phyloP scores from a whole-genome alignment of 2,113 vertebrate species.

The Carassius auratus region DNA sequence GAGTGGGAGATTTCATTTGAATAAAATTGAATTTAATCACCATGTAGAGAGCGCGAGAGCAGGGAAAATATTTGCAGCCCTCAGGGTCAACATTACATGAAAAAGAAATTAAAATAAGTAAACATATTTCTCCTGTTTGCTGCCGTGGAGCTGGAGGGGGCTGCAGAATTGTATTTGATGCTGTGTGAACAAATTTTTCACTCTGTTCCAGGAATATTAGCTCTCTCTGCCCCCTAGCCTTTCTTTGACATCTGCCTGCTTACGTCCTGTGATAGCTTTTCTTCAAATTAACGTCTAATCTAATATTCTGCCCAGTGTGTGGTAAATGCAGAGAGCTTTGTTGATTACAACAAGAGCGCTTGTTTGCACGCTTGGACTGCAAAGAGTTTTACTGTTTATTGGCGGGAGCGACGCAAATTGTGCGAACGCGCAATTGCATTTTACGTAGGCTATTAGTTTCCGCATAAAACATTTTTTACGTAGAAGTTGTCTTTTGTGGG shows the following conservation, averaged over 20 bases:
- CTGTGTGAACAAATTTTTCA: conserved; percentile 39
- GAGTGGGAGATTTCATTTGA: conserved; percentile 64
- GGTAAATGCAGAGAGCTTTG: neutral
- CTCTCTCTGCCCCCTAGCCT: neutral
- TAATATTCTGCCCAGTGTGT: neutral
- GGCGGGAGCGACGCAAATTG: neutral
- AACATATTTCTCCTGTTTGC: conserved; percentile 60
- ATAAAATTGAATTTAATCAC: conserved; percentile 68
- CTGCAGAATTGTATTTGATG: conserved; percentile 55
- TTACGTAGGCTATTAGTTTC: too few species aligned
- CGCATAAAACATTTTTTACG: too few species aligned
- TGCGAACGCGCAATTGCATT: too few species aligned
- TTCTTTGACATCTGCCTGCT: neutral
- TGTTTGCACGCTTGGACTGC: neutral
- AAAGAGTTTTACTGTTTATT: neutral
- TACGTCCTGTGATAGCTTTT: neutral
- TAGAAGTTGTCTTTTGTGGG: too few species aligned
- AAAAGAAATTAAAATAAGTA: conserved; percentile 66
- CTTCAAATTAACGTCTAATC: conserved; percentile 34
- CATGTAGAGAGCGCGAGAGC: conserved; percentile 25
- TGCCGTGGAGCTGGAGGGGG: conserved; percentile 30
- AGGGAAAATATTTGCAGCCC: conserved; percentile 53
- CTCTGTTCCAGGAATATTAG: conserved; percentile 24
- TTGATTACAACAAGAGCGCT: neutral
- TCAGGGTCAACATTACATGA: conserved; percentile 64